Conservation (phyloP, 2,797 vertebrate genomes). For the Lepus oiostolus region DNA sequence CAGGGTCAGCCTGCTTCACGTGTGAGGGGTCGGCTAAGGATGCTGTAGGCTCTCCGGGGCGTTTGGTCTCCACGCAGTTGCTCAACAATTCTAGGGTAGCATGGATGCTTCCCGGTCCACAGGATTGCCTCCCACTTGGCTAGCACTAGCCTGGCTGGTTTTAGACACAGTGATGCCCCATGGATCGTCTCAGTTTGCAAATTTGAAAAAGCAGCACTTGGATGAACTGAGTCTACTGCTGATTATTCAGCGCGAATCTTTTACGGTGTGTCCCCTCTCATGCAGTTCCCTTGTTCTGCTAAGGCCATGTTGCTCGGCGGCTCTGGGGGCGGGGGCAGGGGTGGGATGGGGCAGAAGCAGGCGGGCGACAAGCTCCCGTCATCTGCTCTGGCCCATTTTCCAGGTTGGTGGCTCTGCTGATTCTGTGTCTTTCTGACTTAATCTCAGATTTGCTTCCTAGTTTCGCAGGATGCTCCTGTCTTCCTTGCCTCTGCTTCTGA, state of each 20-base stretch:
- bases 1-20: not conserved
- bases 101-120: not conserved
- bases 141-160: not conserved
- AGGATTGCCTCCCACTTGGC: not conserved
- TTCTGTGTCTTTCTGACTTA: not conserved
- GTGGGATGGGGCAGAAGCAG: not conserved
- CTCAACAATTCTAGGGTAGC: not conserved
- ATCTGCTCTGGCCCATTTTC: not conserved
- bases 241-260: not conserved
- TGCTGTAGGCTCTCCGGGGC: not conserved
- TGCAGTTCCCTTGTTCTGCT: not conserved
- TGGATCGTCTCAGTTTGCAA: not conserved
- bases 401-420: not conserved
- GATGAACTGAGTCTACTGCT: not conserved
- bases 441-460: not conserved
- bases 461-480: not conserved
- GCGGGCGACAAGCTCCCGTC: not conserved
- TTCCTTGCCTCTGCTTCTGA: not conserved
- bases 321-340: not conserved
- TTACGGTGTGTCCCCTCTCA: too few species aligned
- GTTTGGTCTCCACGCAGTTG: not conserved
- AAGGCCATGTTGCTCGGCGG: too few species aligned
- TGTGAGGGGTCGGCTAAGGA: not conserved
- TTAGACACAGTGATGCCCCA: not conserved
- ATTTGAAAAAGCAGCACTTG: not conserved